Conservation (phyloP, 92 coral and sea anemone genomes). For the Diadumene lineata region DNA sequence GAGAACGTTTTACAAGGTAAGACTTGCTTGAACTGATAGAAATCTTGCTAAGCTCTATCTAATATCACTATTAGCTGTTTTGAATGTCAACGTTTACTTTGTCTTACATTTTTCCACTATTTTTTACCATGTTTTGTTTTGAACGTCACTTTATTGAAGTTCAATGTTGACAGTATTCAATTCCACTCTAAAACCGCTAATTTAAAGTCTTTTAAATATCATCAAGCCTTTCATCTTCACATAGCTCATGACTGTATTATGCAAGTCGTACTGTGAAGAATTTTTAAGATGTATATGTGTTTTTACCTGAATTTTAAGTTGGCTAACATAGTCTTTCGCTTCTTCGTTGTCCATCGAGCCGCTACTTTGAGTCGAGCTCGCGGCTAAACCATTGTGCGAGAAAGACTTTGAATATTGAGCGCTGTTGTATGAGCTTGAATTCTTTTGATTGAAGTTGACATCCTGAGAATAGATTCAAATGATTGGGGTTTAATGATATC, state of each 20-base stretch:
- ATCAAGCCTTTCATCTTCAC: too few relatives aligned
- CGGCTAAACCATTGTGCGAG: constrained; percentile 25
- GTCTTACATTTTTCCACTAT: too few relatives aligned
- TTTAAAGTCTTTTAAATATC: too few relatives aligned
- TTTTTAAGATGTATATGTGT: neutral
- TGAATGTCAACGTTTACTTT: neutral
- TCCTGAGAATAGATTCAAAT: neutral
- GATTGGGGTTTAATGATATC: neutral
- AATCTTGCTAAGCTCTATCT: neutral
- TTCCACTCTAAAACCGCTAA: too few relatives aligned
- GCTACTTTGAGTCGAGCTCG: neutral
- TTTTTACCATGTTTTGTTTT: too few relatives aligned
- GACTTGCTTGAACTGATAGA: neutral
- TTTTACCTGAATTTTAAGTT: constrained; percentile 74
- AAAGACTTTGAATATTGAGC: constrained; percentile 24
- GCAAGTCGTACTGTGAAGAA: too few relatives aligned
- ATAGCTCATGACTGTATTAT: too few relatives aligned
- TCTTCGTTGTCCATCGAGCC: constrained; percentile 27
- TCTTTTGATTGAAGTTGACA: constrained; percentile 13
- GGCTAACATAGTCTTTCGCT: constrained; percentile 57
- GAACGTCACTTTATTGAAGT: too few relatives aligned
- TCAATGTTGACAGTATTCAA: too few relatives aligned
- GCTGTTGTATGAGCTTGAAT: constrained; percentile 14
- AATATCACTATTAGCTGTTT: neutral
- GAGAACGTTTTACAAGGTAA: neutral